These are phyloP conservation scores for Pseudorhombus dupliciocellatus DNA, from an alignment of 2,113 vertebrate species.

Conservation along the genomic window DNA sequence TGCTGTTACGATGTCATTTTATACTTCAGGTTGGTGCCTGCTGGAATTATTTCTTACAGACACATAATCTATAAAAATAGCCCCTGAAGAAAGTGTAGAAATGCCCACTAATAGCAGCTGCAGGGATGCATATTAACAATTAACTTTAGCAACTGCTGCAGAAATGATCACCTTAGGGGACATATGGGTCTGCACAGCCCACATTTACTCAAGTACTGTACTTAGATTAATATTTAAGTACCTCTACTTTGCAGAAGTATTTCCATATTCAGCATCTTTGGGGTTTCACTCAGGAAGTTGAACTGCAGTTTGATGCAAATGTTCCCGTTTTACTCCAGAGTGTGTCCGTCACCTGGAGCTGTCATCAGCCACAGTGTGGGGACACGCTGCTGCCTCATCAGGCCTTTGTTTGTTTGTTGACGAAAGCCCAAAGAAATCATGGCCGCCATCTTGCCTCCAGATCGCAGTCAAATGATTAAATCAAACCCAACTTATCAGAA, in stretches of 20 bases:
- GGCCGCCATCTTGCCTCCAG: too few relatives aligned
- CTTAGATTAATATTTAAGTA: slow-evolving; percentile 69
- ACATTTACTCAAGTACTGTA: slow-evolving; percentile 61
- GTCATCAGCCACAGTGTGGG: background rate
- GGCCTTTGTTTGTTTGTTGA: too few relatives aligned
- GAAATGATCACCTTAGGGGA: slow-evolving; percentile 57
- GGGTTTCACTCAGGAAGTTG: slow-evolving; percentile 24
- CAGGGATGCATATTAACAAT: slow-evolving; percentile 61
- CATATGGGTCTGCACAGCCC: slow-evolving; percentile 36
- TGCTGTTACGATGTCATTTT: background rate
- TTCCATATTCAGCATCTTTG: slow-evolving; percentile 66
- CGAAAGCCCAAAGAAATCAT: too few relatives aligned
- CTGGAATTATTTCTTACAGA: slow-evolving; percentile 5
- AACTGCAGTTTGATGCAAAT: slow-evolving; percentile 41
- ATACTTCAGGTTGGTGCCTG: background rate
- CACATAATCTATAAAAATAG: slow-evolving; percentile 14
- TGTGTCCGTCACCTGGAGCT: background rate
- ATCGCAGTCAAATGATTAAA: too few relatives aligned
- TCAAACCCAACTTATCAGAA: too few relatives aligned
- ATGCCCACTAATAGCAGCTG: slow-evolving; percentile 6
- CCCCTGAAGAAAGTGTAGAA: background rate
- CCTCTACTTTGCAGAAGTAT: slow-evolving; percentile 36
- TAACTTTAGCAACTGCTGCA: slow-evolving; percentile 60
- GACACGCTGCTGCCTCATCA: too few relatives aligned
- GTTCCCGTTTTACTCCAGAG: background rate